Base-by-base conservation (phyloP, 2,888 invertebrate species). In the Coenonympha glycerion region DNA sequence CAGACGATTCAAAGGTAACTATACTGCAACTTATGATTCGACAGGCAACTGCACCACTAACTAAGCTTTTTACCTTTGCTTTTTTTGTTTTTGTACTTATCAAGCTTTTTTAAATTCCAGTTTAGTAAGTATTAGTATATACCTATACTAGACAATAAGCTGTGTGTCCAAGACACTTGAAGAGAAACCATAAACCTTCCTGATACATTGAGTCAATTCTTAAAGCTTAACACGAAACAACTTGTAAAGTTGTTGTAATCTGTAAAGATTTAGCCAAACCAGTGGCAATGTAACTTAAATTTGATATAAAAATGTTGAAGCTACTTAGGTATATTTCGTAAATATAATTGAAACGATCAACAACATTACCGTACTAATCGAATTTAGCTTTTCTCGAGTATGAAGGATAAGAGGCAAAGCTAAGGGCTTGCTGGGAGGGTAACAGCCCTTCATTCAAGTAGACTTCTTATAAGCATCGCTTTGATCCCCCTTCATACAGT, bases 381-480 rank as follows among this genome's bases (percentile, higher is more conserved):
- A 70, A 68, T 68, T 65, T 59, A 56, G 61, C 66, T 57, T 69
- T 69, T 69, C 66, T 64, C 56, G 66, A 70, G 71, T 69, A 63
- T 65, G 63, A 67, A 70, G 63, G 65, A 61, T 33, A 33, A 33
- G 67, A 70, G 69, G 68, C 63, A 76, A 73, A 73, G 72, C 51
- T 59, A 62, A 71, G 66, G 68, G 60, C 69, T 70, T 61, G 62
- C 37, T 33, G 37, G 67, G 64, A 64, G 59, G 65, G 73, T 73
- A 76, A 78, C 72, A 73, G 71, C 68, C 76, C 64, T 79, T 81
- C 61, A 57, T 61, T 53, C 57, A 60, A 78, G 78, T 73, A 77
- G 72, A 66, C 75, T 76, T 73, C 69, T 69, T 68, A 62, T 69
- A 73, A 78, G 73, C 74, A 76, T 77, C 76, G 64, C 81, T 83